Evolutionary conservation across 2,797 vertebrate species (phyloP).

Genomic region (Parambassis ranga): DNA sequence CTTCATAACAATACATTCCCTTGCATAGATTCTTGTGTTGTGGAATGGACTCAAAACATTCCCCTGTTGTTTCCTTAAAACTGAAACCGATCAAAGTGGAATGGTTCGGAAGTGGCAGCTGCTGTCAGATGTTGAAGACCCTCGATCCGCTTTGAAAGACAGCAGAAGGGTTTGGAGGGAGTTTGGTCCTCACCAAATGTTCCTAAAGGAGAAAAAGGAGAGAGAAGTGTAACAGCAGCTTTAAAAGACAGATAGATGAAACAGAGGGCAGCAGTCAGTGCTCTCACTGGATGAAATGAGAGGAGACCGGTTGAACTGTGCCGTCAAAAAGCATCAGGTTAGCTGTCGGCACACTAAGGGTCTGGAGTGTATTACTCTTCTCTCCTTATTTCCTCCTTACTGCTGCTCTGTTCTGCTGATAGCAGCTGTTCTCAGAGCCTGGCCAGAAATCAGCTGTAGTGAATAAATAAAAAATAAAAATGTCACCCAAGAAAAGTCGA

Average conservation of each 20-base stretch:
- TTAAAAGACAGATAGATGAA: constrained; percentile 14
- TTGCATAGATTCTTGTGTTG: constrained; percentile 82
- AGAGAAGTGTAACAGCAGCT: not conserved
- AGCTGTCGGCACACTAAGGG: constrained; percentile 35
- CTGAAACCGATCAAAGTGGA: constrained; percentile 27
- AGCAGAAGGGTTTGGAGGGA: constrained; percentile 90
- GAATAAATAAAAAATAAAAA: constrained; percentile 1
- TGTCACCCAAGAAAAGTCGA: not conserved
- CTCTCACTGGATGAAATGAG: constrained; percentile 42
- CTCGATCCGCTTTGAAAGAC: constrained; percentile 90
- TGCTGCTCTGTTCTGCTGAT: constrained; percentile 34
- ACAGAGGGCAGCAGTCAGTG: constrained; percentile 1
- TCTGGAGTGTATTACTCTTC: constrained; percentile 4
- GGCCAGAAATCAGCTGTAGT: not conserved
- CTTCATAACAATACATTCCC: constrained; percentile 47
- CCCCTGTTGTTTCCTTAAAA: constrained; percentile 31
- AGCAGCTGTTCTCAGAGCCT: constrained; percentile 11
- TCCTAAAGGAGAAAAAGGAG: constrained; percentile 72
- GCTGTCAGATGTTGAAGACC: constrained; percentile 88
- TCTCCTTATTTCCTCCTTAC: constrained; percentile 23
- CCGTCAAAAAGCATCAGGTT: constrained; percentile 49
- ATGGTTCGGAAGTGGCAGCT: constrained; percentile 5
- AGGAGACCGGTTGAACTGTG: constrained; percentile 42
- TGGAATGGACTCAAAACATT: constrained; percentile 62
- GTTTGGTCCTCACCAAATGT: constrained; percentile 86